phyloP scores from a whole-genome alignment of 2,888 invertebrate species.

The Plutella xylostella region DNA sequence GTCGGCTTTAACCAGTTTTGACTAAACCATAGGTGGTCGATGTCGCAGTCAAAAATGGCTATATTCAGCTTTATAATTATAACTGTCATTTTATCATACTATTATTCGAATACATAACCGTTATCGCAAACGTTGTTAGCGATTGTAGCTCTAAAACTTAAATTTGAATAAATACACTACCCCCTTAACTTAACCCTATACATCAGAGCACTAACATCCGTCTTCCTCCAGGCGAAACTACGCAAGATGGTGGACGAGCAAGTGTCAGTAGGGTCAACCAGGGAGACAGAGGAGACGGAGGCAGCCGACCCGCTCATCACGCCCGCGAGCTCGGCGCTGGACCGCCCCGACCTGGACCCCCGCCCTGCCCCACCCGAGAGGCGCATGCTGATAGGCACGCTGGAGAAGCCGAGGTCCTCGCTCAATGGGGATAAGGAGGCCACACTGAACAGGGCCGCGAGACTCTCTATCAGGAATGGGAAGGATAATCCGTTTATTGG shows the following conservation, averaged over 20 bases:
- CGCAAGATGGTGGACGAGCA: slow-evolving; percentile 93
- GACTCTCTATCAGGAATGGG: slow-evolving; percentile 56
- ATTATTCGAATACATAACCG: too few species aligned
- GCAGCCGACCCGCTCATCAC: slow-evolving; percentile 66
- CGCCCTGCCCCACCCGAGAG: slow-evolving; percentile 53
- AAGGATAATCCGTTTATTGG: slow-evolving; percentile 63
- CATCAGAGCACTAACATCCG: too few species aligned
- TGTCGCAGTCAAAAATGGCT: too few species aligned
- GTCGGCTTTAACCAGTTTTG: too few species aligned
- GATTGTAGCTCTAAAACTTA: too few species aligned
- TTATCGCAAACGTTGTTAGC: too few species aligned
- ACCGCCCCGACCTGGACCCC: slow-evolving; percentile 41
- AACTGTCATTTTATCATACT: too few species aligned
- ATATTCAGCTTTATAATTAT: too few species aligned
- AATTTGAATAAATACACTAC: too few species aligned
- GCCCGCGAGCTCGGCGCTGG: slow-evolving; percentile 59
- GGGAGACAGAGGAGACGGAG: slow-evolving; percentile 66
- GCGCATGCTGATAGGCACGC: slow-evolving; percentile 50
- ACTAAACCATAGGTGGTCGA: too few species aligned
- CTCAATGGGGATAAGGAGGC: slow-evolving; percentile 56
- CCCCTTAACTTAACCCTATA: too few species aligned
- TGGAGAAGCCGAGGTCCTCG: slow-evolving; percentile 60
- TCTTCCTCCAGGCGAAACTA: slow-evolving; percentile 74
- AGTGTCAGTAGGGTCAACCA: slow-evolving; percentile 74
- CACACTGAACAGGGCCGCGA: slow-evolving; percentile 46